phyloP scores from a whole-genome alignment of 2,797 vertebrate genomes.

The Sebastiscus tertius region DNA sequence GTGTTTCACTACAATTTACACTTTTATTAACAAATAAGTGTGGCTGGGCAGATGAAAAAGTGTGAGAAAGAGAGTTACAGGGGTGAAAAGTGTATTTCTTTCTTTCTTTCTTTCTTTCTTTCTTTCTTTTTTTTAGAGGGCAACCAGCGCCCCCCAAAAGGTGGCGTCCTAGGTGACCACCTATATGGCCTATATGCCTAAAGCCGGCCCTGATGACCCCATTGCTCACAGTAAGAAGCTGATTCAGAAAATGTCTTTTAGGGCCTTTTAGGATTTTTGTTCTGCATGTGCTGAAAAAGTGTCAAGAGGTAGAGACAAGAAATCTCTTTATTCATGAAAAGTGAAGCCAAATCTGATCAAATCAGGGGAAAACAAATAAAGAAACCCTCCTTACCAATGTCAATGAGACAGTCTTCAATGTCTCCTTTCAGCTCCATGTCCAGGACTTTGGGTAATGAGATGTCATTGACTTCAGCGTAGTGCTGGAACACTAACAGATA shows the following conservation, averaged over 20 bases:
- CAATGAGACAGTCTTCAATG: slow-evolving; percentile 82
- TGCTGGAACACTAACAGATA: slow-evolving; percentile 71
- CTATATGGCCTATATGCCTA: no score
- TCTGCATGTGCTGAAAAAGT: not conserved
- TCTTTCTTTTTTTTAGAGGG: no score
- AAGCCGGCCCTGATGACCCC: no score
- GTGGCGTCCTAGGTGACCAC: accelerated
- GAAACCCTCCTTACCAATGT: slow-evolving; percentile 72
- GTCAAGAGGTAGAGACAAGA: not conserved
- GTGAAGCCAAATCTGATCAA: not conserved
- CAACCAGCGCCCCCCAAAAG: no score
- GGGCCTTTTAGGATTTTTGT: not conserved
- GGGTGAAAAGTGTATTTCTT: no score
- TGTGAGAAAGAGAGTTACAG: no score
- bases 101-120: no score
- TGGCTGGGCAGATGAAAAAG: no score
- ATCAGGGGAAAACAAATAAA: not conserved
- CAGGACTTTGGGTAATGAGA: slow-evolving; percentile 75
- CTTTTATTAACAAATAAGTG: no score
- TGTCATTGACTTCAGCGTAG: slow-evolving; percentile 70
- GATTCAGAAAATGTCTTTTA: not conserved
- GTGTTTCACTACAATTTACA: no score
- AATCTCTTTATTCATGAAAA: not conserved
- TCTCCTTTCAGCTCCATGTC: slow-evolving; percentile 76
- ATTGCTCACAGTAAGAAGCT: not conserved